These are phyloP conservation scores for Drosophila austrosaltans DNA, from an alignment of 2,888 invertebrate species.

Conservation along the genomic window DNA sequence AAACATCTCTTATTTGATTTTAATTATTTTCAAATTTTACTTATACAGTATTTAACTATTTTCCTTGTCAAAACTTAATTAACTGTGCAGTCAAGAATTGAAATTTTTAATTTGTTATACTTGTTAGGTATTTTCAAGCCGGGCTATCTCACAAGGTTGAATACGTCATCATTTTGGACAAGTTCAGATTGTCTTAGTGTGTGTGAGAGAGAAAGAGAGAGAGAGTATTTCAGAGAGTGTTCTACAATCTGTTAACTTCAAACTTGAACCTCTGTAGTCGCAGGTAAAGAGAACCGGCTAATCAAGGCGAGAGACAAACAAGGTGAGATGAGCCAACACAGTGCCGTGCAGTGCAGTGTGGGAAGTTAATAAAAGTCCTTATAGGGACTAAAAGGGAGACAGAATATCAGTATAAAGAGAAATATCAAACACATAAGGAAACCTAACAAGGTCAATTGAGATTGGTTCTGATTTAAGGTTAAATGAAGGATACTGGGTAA, in stretches of 20 bases:
- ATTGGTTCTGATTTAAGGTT: slow-evolving; percentile 37
- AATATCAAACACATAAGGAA: slow-evolving; percentile 15
- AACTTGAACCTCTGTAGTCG: not conserved
- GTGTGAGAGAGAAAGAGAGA: slow-evolving; percentile 30
- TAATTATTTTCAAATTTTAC: too few relatives aligned
- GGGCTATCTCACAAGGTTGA: slow-evolving; percentile 39
- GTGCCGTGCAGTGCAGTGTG: not conserved
- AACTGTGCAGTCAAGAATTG: too few relatives aligned
- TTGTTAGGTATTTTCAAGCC: slow-evolving; percentile 27
- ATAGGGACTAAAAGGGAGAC: slow-evolving; percentile 14
- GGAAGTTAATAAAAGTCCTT: slow-evolving; percentile 46
- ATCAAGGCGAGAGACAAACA: not conserved
- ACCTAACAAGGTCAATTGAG: slow-evolving; percentile 14
- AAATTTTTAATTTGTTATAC: too few relatives aligned
- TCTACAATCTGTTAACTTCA: not conserved
- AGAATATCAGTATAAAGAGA: not conserved
- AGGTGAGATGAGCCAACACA: not conserved
- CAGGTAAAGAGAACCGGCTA: slow-evolving; percentile 25
- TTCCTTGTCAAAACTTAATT: too few relatives aligned
- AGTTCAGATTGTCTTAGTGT: slow-evolving; percentile 25
- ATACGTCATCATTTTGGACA: slow-evolving; percentile 63
- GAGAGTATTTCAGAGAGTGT: slow-evolving; percentile 13
- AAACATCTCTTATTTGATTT: too few relatives aligned
- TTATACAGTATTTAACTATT: too few relatives aligned
- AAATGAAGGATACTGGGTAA: slow-evolving; percentile 29